Evolutionary conservation across 2,888 invertebrate species (phyloP), one percentile per base, ranked within the genome.

Genomic region (Cryptocephalus moraei): DNA sequence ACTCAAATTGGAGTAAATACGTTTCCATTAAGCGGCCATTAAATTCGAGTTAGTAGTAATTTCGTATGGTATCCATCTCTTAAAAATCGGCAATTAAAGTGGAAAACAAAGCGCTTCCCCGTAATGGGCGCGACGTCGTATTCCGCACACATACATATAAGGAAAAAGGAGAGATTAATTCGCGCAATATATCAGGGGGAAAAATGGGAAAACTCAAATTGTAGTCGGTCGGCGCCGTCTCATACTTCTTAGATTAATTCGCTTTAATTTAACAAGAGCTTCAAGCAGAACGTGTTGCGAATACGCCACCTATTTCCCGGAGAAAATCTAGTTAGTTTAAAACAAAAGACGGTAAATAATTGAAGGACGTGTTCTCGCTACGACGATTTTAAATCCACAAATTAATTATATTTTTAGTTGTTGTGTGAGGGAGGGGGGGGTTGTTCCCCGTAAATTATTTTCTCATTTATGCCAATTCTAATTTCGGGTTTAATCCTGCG

Each of bases 311-410:
- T 46, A 54, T 56, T 56, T 51, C 51, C 43, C 38, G 41, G 51
- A 54, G 57, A 56, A 61, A 63, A 62, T 60, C 60, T 58, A 62
- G 64, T 64, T 64, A 64, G 61, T 59, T 60, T 58, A 57, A 62
- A 62, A 64, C 64, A 65, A 65, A 63, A 64, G 65, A 56, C 56
- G 59, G 62, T 63, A 63, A 65, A 64, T 66, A 65, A 66, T 65
- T 65, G 61, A 61, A 61, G 63, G 59, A 61, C 61, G 60, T 58
- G 62, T 59, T 58, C 59, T 56, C 56, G 56, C 56, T 52, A 54
- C 54, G 56, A 53, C 54, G 51, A 56, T 58, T 59, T 22, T 55
- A 55, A 60, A 61, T 61, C 61, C 62, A 53, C 59, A 61, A 62
- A 62, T 64, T 62, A 60, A 57, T 59, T 62, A 61, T 22, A 22